Evolutionary conservation across 2,888 invertebrate genomes (phyloP), one percentile per base, ranked within the genome.

Genomic region (Gisinianus flammeolus): DNA sequence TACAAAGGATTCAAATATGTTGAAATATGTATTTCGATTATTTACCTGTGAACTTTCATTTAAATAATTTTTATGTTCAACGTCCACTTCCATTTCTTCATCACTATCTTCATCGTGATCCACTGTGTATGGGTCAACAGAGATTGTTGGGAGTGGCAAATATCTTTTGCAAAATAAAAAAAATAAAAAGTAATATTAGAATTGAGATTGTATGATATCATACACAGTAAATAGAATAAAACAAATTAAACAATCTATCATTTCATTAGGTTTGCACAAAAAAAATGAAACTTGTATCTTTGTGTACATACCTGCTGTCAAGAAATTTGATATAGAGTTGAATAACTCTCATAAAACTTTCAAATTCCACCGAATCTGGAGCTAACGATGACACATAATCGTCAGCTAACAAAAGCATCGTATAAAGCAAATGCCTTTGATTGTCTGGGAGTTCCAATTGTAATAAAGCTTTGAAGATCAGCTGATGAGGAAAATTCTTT

Each of bases 1-100:
- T n/a, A n/a, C n/a, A n/a, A n/a, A n/a, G n/a, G n/a, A n/a, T n/a
- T n/a, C n/a, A n/a, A n/a, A n/a, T n/a, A n/a, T n/a, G n/a, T n/a
- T n/a, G n/a, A n/a, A n/a, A n/a, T n/a, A 22, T n/a, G 22, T 56
- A 56, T n/a, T 56, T 44, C 44, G 6, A n/a, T n/a, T 56, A 12
- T 26, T 2, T 62, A 62, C 62, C 62, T 10, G 8, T 62, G 22
- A 24, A 12, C 62, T 62, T 62, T 62, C 62, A 24, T 24, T 33
- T 6, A 67, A n/a, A n/a, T 67, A 26, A 67, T 22, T 31, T 35
- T 33, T 70, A 8, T 54, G 24, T 26, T 71, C 71, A 30, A 71
- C 58, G n/a, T 77, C 77, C 3, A 72, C 56, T 66, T 72, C 71
- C 77, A 77, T 77, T 24, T 68, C 68, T 31, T 68, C 76, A 4